Percentiles rank a stretch among this genome's conserved stretches.
Conservation (phyloP, 2,888 invertebrate species). For the Chrysodeixis includens region DNA sequence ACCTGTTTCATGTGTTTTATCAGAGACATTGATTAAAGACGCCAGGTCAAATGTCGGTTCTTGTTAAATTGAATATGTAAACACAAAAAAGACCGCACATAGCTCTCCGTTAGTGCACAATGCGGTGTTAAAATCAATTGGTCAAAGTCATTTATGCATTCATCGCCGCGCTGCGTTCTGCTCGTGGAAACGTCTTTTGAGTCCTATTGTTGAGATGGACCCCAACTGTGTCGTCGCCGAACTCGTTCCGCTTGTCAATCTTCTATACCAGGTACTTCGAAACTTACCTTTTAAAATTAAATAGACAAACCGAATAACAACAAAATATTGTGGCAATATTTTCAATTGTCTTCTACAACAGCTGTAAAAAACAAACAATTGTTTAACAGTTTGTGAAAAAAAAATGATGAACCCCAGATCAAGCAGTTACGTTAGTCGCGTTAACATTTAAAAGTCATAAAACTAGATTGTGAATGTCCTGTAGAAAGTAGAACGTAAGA, state of each 20-base stretch:
- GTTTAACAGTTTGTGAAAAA: conserved; percentile 57
- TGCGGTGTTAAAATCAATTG: conserved; percentile 85
- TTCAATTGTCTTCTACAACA: conserved; percentile 45
- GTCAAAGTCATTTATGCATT: conserved; percentile 84
- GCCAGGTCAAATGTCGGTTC: conserved; percentile 61
- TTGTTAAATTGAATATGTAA: conserved; percentile 63
- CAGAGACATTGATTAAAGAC: conserved; percentile 59
- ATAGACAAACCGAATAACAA: conserved; percentile 50
- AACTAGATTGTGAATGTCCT: conserved; percentile 86
- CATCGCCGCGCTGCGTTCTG: conserved; percentile 67
- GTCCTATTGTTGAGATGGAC: conserved; percentile 76
- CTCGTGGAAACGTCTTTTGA: conserved; percentile 74
- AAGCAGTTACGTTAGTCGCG: conserved; percentile 72
- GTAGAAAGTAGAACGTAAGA: conserved; percentile 86
- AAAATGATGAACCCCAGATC: conserved; percentile 69
- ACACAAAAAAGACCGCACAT: conserved; percentile 68
- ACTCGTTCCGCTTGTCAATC: conserved; percentile 72
- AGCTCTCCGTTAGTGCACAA: conserved; percentile 69
- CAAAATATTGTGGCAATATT: conserved; percentile 27
- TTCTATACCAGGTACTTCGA: conserved; percentile 64
- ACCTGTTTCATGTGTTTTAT: conserved; percentile 49
- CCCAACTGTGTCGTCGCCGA: conserved; percentile 80
- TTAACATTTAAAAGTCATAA: conserved; percentile 86
- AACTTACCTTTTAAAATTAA: conserved; percentile 48
- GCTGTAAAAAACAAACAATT: conserved; percentile 45